A percentile compares a stretch with the other conserved stretches of the same genome.
These are phyloP conservation scores for Holothuria leucospilota DNA, from an alignment of 53 echinoderm and acorn worm genomes.

Conservation along the genomic window DNA sequence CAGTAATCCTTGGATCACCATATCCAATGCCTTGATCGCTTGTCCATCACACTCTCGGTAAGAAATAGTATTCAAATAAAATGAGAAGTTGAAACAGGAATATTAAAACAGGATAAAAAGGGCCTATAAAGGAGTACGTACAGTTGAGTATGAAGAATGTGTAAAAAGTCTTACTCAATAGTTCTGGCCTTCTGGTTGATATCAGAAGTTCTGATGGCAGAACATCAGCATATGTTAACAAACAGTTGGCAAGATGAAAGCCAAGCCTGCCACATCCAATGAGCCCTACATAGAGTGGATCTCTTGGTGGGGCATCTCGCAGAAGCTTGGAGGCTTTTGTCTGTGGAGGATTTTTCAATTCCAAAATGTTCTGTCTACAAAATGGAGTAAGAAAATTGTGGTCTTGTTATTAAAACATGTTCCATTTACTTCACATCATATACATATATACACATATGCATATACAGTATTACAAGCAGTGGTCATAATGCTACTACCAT, in stretches of 20 bases:
- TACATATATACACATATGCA: no score
- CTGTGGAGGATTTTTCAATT: slow-evolving; percentile 83
- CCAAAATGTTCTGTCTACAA: slow-evolving; percentile 83
- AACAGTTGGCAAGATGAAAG: slow-evolving; percentile 79
- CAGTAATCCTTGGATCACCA: no score
- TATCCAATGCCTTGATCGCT: no score
- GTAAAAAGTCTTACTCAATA: slow-evolving; percentile 62
- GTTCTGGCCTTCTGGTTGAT: slow-evolving; percentile 95
- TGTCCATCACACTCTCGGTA: no score
- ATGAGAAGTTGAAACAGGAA: no score
- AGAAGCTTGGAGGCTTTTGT: slow-evolving; percentile 97
- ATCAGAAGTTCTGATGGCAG: slow-evolving; percentile 78
- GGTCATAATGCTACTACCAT: no score
- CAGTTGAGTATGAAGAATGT: no score
- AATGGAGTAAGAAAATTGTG: neutral
- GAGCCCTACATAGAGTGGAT: slow-evolving; percentile 82
- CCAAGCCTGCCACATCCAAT: slow-evolving; percentile 95
- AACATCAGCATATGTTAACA: slow-evolving; percentile 90
- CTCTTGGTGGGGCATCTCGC: slow-evolving; percentile 85
- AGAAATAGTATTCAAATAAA: no score
- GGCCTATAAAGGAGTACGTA: no score
- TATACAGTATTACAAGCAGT: no score
- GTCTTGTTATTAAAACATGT: neutral
- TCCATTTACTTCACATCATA: no score
- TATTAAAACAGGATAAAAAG: no score